Conservation (phyloP, 2,797 vertebrate genomes). For the Enteromius radiatus region DNA sequence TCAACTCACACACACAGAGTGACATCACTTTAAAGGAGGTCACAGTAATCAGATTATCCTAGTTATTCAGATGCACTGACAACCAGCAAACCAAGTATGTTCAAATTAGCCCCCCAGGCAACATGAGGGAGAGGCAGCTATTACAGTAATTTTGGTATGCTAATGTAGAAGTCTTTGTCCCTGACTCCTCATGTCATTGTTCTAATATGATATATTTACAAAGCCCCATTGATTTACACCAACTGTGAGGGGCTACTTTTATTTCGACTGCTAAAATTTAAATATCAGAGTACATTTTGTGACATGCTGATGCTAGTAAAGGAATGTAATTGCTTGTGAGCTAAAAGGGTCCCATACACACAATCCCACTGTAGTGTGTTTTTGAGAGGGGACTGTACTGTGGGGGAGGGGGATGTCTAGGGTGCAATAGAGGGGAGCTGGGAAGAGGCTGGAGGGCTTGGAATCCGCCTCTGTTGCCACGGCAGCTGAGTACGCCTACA, state of each 20-base stretch:
- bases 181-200: not conserved
- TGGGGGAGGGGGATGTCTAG: conserved; percentile 58
- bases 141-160: conserved; percentile 21
- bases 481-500: conserved; percentile 69
- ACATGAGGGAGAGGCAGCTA: conserved; percentile 53
- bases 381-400: conserved; percentile 29
- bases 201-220: conserved; percentile 4
- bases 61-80: conserved; percentile 57
- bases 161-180: conserved; percentile 38
- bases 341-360: not conserved
- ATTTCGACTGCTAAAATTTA: conserved; percentile 11
- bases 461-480: conserved; percentile 68
- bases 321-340: conserved; percentile 3
- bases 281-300: not conserved
- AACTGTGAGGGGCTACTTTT: not conserved
- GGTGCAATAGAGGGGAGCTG: conserved; percentile 59
- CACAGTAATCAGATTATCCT: conserved; percentile 76
- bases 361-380: conserved; percentile 50
- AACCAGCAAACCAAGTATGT: conserved; percentile 37
- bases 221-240: not conserved
- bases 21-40: conserved; percentile 73
- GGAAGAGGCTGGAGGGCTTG: conserved; percentile 72
- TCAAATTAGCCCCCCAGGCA: conserved; percentile 55
- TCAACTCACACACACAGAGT: conserved; percentile 69
- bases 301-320: not conserved